These are phyloP conservation scores for Latrodectus hesperus DNA, from an alignment of 2,888 invertebrate species.

Conservation along the genomic window DNA sequence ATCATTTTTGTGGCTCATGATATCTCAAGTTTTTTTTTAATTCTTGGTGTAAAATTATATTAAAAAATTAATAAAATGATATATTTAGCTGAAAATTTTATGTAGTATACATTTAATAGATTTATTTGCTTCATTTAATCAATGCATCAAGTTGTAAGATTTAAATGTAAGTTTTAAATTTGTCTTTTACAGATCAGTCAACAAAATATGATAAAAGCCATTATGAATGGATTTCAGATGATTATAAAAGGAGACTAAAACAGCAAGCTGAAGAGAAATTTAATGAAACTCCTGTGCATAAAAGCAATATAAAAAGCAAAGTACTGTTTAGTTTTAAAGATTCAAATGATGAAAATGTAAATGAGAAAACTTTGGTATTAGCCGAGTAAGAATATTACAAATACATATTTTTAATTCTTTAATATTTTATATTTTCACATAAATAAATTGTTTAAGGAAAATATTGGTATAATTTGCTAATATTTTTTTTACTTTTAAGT, in stretches of 20 bases:
- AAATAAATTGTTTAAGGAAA: no score
- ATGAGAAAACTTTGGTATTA: constrained; percentile 23
- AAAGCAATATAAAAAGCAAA: constrained; percentile 39
- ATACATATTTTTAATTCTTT: no score
- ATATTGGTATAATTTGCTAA: no score
- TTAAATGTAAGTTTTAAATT: not conserved
- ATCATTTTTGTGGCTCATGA: no score
- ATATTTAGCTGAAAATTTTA: no score
- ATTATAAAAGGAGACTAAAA: constrained; percentile 23
- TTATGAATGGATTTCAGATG: constrained; percentile 38
- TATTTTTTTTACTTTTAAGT: not conserved
- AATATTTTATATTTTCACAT: no score
- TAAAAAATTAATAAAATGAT: no score
- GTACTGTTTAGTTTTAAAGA: constrained; percentile 50
- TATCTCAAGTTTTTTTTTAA: no score
- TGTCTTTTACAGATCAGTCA: constrained; percentile 15
- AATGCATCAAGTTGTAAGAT: not conserved
- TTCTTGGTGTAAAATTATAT: no score
- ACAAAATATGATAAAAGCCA: constrained; percentile 16
- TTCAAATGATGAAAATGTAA: constrained; percentile 26
- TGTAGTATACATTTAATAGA: no score
- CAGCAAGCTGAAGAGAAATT: not conserved
- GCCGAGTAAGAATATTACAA: constrained; percentile 27
- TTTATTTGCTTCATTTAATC: not conserved
- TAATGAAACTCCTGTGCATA: not conserved